Conservation (phyloP, 2,888 invertebrate genomes). For the Drosophila colorata region DNA sequence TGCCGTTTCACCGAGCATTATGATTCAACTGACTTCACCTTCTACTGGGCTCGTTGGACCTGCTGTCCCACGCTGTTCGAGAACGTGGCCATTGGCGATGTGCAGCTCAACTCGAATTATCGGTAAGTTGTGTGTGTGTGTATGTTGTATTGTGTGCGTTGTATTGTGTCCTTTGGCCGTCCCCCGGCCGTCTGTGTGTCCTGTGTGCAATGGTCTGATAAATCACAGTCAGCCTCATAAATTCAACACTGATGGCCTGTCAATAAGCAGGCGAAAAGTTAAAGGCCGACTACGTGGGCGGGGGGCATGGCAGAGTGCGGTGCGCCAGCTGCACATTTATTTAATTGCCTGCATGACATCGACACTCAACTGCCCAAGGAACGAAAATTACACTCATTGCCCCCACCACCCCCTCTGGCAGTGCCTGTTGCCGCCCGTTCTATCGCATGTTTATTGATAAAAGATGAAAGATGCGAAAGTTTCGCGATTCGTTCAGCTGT, state of each 20-base stretch:
- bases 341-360: slow-evolving; percentile 73
- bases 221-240: slow-evolving; percentile 76
- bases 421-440: background rate
- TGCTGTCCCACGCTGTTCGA: slow-evolving; percentile 92
- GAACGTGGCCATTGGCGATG: slow-evolving; percentile 94
- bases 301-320: background rate
- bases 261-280: slow-evolving; percentile 69
- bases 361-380: slow-evolving; percentile 46
- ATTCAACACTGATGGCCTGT: slow-evolving; percentile 75
- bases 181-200: slow-evolving; percentile 19
- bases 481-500: slow-evolving; percentile 72
- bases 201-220: slow-evolving; percentile 76
- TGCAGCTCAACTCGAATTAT: slow-evolving; percentile 93
- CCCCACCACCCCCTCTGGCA: background rate
- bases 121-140: slow-evolving; percentile 87
- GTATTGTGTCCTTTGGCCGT: slow-evolving; percentile 12
- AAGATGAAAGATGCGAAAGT: slow-evolving; percentile 77
- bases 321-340: slow-evolving; percentile 67
- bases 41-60: slow-evolving; percentile 93
- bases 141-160: slow-evolving; percentile 4
- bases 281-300: slow-evolving; percentile 32
- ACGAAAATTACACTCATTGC: slow-evolving; percentile 23
- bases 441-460: slow-evolving; percentile 68
- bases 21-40: slow-evolving; percentile 90
- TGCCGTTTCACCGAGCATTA: slow-evolving; percentile 92